Evolutionary conservation across 2,797 vertebrate species (phyloP), one percentile per base, ranked within the genome.

Genomic region (Macrochelys suwanniensis): DNA sequence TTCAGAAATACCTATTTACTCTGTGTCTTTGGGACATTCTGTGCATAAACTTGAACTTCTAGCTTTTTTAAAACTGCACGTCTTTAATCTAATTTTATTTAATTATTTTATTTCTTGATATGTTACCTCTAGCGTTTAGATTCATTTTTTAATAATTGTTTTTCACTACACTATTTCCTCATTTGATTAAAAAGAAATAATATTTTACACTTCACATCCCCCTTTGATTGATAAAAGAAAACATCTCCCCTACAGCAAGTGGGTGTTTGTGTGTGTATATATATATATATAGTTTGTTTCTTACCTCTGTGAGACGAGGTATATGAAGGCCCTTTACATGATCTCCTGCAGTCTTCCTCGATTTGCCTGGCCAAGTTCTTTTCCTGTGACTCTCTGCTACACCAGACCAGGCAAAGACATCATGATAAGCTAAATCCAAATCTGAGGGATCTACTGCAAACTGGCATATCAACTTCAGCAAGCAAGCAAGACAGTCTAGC

Each of bases 401-500:
- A 87, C 99, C 99, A 54, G 99, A 99, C 99, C 99, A 99, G 96
- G 99, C 99, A 97, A 99, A 99, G 74, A 99, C 99, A 89, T 99
- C 99, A 1, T 99, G 99, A 93, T 99, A 99, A 97, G 99, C 99
- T 96, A 99, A 98, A 97, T 99, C 99, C 97, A 99, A 97, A 96
- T 99, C 99, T 0, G 99, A 99, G 0, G 99, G 99, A 97, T 99
- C 99, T 97, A 99, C 99, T 1, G 99, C 99, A 96, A 99, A 99
- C 98, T 99, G 99, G 98, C 99, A 99, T 97, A 99, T 99, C 90
- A 99, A 98, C 98, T 99, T 99, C 97, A 99, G 98, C 97, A 99
- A 98, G 97, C 99, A 99, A 78, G 99, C 99, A 87, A 99, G 99
- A 96, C 99, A 99, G 98, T 99, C 99, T 95, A 99, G 98, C 97